Evolutionary conservation across 2,113 vertebrate genomes (phyloP).

Genomic region (Symphodus melops): DNA sequence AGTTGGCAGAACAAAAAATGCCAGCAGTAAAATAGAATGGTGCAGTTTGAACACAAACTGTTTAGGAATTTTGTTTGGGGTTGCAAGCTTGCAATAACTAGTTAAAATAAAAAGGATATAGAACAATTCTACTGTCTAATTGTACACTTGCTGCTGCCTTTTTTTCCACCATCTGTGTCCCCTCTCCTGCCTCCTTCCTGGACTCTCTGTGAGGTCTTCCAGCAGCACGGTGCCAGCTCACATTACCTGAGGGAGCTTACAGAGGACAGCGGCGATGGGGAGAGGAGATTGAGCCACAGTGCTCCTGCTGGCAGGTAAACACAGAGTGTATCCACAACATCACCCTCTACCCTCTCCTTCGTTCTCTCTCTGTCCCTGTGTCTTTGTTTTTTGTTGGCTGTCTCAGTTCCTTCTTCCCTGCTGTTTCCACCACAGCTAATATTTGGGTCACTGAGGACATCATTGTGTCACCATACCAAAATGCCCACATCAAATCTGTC

Average conservation of each 20-base stretch:
- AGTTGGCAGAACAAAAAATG: too few species aligned
- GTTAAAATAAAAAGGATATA: neutral
- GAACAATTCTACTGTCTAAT: neutral
- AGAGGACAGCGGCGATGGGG: slow-evolving; percentile 28
- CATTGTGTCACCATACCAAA: slow-evolving; percentile 49
- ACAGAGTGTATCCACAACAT: slow-evolving; percentile 42
- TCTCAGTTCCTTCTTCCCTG: slow-evolving; percentile 32
- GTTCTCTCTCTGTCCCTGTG: neutral
- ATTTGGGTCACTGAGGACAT: slow-evolving; percentile 65
- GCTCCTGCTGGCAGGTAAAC: slow-evolving; percentile 62
- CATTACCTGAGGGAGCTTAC: slow-evolving; percentile 48
- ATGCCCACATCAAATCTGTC: slow-evolving; percentile 50
- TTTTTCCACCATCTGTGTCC: slow-evolving; percentile 18
- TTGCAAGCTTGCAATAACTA: neutral
- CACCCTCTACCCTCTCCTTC: neutral
- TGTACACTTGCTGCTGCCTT: slow-evolving; percentile 19
- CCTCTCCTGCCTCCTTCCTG: neutral
- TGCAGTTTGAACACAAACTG: too few species aligned
- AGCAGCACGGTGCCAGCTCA: slow-evolving; percentile 29
- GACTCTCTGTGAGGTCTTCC: slow-evolving; percentile 26
- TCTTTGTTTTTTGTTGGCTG: slow-evolving; percentile 31
- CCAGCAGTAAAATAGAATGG: too few species aligned
- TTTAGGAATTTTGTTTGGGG: neutral
- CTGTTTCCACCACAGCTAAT: slow-evolving; percentile 50
- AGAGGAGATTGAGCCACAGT: slow-evolving; percentile 50